Conservation (phyloP, 1,140 invertebrate species). For the Bursaphelenchus mucronatus region DNA sequence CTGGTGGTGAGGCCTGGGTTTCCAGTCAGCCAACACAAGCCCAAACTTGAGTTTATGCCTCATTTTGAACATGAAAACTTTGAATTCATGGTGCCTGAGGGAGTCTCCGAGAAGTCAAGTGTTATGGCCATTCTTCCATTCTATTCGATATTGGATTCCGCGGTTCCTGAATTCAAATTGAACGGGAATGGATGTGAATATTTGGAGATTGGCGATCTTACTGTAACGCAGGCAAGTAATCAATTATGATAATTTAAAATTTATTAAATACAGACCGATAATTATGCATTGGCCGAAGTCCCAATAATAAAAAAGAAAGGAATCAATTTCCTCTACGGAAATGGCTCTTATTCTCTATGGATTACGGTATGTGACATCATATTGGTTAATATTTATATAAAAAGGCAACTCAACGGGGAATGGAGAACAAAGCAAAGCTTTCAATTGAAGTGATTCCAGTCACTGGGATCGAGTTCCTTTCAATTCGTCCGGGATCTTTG, state of each 20-base stretch:
- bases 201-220: constrained; percentile 34
- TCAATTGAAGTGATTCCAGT: too few species aligned
- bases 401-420: too few species aligned
- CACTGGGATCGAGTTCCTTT: too few species aligned
- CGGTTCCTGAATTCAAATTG: constrained; percentile 27
- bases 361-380: constrained; percentile 16
- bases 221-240: constrained; percentile 20
- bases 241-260: too few species aligned
- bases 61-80: constrained; percentile 37
- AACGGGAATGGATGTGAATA: constrained; percentile 17
- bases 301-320: constrained; percentile 28
- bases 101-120: constrained; percentile 13
- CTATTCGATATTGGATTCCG: constrained; percentile 23
- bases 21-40: not conserved
- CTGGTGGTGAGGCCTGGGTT: constrained; percentile 22
- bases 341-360: constrained; percentile 28
- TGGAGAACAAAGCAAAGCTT: too few species aligned
- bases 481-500: too few species aligned
- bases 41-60: constrained; percentile 43
- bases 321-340: constrained; percentile 17
- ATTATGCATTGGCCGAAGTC: constrained; percentile 25
- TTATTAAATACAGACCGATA: constrained; percentile 23
- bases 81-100: constrained; percentile 42
- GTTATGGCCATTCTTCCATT: constrained; percentile 34
- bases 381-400: too few species aligned